Evolutionary conservation across 2,113 vertebrate species (phyloP).

Genomic region (Megaceryle maxima): DNA sequence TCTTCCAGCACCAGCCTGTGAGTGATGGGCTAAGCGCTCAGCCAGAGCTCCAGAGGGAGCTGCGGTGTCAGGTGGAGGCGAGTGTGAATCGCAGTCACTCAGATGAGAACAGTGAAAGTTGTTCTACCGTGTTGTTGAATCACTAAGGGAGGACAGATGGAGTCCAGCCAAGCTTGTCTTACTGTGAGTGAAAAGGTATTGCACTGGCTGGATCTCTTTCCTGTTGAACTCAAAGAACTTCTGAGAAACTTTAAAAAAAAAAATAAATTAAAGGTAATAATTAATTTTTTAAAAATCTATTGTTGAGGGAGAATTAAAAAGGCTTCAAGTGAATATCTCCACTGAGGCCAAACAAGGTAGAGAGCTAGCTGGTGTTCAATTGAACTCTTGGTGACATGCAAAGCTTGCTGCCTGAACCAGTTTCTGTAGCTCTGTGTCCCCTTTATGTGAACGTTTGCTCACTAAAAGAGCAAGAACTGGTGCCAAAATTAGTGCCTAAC

Average conservation of each 20-base stretch:
- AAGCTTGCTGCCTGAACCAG: conserved; percentile 46
- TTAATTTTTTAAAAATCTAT: neutral
- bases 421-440: conserved; percentile 19
- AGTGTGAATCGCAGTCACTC: neutral
- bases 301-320: neutral
- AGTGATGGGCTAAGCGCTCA: neutral
- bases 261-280: too few species aligned
- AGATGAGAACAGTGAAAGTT: neutral
- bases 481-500: conserved; percentile 13
- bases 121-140: conserved; percentile 5
- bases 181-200: neutral
- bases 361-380: neutral
- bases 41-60: neutral
- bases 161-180: neutral
- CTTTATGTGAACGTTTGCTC: conserved; percentile 9
- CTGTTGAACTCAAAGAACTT: neutral
- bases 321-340: neutral
- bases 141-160: neutral
- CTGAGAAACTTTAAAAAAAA: neutral
- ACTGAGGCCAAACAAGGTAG: conserved; percentile 17
- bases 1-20: neutral
- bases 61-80: neutral
- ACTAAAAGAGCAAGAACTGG: conserved; percentile 21
- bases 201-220: neutral
- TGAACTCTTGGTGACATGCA: conserved; percentile 24